Conservation (phyloP, 2,888 invertebrate genomes). For the Choreutis nemorana region DNA sequence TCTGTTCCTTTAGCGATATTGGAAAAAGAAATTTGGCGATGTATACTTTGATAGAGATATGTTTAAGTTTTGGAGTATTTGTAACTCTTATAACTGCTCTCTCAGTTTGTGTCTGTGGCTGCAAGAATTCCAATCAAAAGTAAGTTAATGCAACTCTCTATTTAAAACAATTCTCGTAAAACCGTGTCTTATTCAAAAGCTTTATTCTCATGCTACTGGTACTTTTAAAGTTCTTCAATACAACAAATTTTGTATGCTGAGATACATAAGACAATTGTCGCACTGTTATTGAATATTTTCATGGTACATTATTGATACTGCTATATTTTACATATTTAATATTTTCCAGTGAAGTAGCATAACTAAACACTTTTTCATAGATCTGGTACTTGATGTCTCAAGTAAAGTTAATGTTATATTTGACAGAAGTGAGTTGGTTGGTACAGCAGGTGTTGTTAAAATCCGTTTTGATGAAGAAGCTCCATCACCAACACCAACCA, state of each 20-base stretch:
- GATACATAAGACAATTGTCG: too few relatives aligned
- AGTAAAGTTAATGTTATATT: conserved; percentile 31
- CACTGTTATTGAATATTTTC: too few relatives aligned
- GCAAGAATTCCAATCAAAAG: conserved; percentile 79
- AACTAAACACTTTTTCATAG: too few relatives aligned
- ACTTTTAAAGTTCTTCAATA: too few relatives aligned
- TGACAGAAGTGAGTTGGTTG: conserved; percentile 70
- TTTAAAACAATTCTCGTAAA: too few relatives aligned
- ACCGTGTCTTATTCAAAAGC: too few relatives aligned
- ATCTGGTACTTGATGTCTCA: neutral
- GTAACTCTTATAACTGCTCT: conserved; percentile 58
- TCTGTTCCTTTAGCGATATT: conserved; percentile 17
- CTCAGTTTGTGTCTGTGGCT: conserved; percentile 76
- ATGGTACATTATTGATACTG: too few relatives aligned
- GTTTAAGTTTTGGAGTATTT: conserved; percentile 49
- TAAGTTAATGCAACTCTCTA: conserved; percentile 40
- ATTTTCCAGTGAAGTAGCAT: too few relatives aligned
- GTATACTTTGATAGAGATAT: conserved; percentile 54
- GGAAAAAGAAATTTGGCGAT: conserved; percentile 41
- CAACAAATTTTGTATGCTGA: too few relatives aligned
- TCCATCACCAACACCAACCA: conserved; percentile 57
- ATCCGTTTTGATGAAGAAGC: conserved; percentile 61
- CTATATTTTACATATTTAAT: too few relatives aligned
- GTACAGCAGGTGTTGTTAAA: conserved; percentile 69
- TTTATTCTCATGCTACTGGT: too few relatives aligned